Percentiles rank a stretch among this genome's conserved stretches.
Evolutionary conservation across 2,797 vertebrate genomes (phyloP).

Genomic region (Neosilurus mollespiculum): DNA sequence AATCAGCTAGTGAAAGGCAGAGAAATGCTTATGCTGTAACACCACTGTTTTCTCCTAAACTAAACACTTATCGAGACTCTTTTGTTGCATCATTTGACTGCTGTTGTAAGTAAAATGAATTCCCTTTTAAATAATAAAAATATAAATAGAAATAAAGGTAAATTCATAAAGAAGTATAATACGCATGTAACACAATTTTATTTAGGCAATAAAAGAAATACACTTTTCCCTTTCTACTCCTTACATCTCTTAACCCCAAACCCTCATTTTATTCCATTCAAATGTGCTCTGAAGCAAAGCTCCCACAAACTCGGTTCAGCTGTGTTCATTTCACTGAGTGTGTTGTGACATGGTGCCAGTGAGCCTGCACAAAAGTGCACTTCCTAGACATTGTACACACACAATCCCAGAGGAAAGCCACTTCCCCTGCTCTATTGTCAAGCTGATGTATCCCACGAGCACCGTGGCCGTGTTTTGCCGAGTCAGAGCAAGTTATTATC

Average conservation of each 20-base stretch:
- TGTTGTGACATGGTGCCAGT: constrained; percentile 23
- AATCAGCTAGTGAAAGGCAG: too few species aligned
- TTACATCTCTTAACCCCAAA: background rate
- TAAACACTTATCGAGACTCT: background rate
- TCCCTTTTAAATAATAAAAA: background rate
- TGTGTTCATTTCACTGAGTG: constrained; percentile 19
- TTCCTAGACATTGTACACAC: constrained; percentile 50
- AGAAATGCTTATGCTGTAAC: background rate
- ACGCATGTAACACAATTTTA: background rate
- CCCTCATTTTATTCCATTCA: background rate
- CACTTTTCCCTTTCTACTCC: background rate
- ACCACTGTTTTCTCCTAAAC: background rate
- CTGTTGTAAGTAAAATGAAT: background rate
- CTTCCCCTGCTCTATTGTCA: constrained; percentile 49
- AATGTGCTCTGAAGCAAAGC: background rate
- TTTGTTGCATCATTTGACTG: background rate
- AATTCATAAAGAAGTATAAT: background rate
- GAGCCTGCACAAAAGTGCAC: constrained; percentile 46
- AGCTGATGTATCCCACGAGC: constrained; percentile 38
- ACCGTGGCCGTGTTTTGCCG: constrained; percentile 57
- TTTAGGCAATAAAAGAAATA: too few species aligned
- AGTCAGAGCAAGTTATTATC: constrained; percentile 67
- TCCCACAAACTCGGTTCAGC: background rate
- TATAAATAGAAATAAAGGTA: too few species aligned
- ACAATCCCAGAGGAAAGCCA: constrained; percentile 30